Evolutionary conservation across 1,140 invertebrate species (phyloP).

Genomic region (Patella vulgata): DNA sequence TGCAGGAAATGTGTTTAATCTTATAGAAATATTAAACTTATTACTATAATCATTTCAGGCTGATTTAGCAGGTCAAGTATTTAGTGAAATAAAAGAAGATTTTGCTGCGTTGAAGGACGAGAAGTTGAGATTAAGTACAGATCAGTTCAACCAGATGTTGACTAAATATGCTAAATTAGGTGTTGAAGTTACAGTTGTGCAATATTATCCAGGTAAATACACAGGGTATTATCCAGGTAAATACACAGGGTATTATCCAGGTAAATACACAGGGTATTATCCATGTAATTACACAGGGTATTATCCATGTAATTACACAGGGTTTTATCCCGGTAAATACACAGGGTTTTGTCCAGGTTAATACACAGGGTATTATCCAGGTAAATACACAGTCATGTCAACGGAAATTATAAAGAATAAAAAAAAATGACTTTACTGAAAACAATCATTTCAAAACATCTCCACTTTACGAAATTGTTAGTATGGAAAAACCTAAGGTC

Average conservation of each 20-base stretch:
- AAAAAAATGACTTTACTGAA: no score
- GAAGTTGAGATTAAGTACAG: slow-evolving; percentile 33
- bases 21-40: no score
- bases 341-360: neutral
- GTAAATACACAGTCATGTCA: neutral
- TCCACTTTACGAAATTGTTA: neutral
- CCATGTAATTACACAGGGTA: slow-evolving; percentile 13
- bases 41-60: no score
- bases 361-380: neutral
- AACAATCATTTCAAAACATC: no score
- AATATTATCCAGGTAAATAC: slow-evolving; percentile 28
- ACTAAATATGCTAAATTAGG: slow-evolving; percentile 57
- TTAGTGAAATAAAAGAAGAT: slow-evolving; percentile 47
- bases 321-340: neutral
- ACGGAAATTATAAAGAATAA: no score
- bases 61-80: slow-evolving; percentile 57
- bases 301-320: neutral
- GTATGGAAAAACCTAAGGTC: no score
- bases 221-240: slow-evolving; percentile 22
- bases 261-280: slow-evolving; percentile 17
- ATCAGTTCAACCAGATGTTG: slow-evolving; percentile 58
- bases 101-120: slow-evolving; percentile 36
- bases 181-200: slow-evolving; percentile 56
- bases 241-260: slow-evolving; percentile 10
- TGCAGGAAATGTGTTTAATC: no score